Evolutionary conservation across 2,888 invertebrate species (phyloP), one percentile per base, ranked within the genome.

Genomic region (Mythimna impura): DNA sequence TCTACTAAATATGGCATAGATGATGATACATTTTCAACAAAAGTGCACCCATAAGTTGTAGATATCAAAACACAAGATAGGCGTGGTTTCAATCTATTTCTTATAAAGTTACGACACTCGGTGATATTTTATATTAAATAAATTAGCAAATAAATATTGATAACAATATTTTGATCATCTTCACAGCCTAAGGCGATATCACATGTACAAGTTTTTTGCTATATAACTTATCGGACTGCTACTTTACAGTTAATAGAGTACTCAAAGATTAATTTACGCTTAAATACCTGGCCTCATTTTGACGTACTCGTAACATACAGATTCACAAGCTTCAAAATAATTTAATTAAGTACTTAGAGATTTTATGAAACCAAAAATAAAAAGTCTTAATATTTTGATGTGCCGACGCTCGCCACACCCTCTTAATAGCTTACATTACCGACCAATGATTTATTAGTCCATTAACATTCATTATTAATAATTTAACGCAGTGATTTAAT

Each of bases 391-490:
- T 76, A 74, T 73, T 73, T 76, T 75, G 40, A 82, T 55, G 74
- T 71, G 73, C 70, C 57, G 69, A 62, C 61, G 36, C 47, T 64
- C 6, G 34, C 77, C 79, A 75, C 85, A 43, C 83, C 82, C 60
- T 62, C 4, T 58, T 54, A 54, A 43, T 66, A 50, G 50, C 61
- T 47, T 25, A 69, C 58, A 22, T 34, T 72, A 66, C 54, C 47
- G 47, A 75, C 57, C 40, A 62, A 57, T 80, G 81, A 86, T 86
- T 86, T 79, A 80, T 69, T 62, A 54, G 30, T 3, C 71, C 20
- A 78, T 82, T 82, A 82, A 62, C 70, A 68, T 84, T 75, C n/a
- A 81, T 86, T 84, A 80, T 83, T 75, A 79, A 76, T 72, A 77
- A 80, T 85, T 76, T 77, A 71, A 77, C 30, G 9, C 36, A 17